Evolutionary conservation across 2,888 invertebrate genomes (phyloP).

Genomic region (Drosophila leonis): DNA sequence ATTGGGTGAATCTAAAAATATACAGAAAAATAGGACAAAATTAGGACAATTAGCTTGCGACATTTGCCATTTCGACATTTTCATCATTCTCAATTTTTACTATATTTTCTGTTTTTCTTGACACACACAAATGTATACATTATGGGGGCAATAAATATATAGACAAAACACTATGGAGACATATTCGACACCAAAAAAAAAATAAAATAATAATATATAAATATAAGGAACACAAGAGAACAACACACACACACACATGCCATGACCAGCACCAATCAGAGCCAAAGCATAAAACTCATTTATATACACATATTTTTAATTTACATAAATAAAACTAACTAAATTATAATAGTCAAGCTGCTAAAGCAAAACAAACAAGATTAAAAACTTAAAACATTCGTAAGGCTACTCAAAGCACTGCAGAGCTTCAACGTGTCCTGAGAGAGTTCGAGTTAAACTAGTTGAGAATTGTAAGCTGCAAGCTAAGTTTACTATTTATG

Average conservation of each 20-base stretch:
- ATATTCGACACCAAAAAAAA: slow-evolving; percentile 81
- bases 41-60: slow-evolving; percentile 45
- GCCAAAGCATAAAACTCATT: neutral
- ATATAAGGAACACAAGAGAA: neutral
- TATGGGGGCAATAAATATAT: neutral
- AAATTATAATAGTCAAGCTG: neutral
- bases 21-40: slow-evolving; percentile 76
- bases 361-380: neutral
- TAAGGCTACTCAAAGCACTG: too few relatives aligned
- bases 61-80: slow-evolving; percentile 6
- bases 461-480: neutral
- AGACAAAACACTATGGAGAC: slow-evolving; percentile 82
- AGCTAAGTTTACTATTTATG: neutral
- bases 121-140: slow-evolving; percentile 2
- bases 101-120: slow-evolving; percentile 3
- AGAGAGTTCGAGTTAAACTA: neutral
- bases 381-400: neutral
- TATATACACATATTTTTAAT: neutral
- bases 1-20: slow-evolving; percentile 86
- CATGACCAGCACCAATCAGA: neutral
- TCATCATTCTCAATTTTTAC: neutral
- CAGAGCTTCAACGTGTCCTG: neutral
- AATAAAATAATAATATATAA: slow-evolving; percentile 1
- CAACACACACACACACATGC: neutral
- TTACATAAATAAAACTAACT: neutral